These are phyloP conservation scores for Pentalonia nigronervosa DNA, from an alignment of 1,140 invertebrate species.

Conservation along the genomic window DNA sequence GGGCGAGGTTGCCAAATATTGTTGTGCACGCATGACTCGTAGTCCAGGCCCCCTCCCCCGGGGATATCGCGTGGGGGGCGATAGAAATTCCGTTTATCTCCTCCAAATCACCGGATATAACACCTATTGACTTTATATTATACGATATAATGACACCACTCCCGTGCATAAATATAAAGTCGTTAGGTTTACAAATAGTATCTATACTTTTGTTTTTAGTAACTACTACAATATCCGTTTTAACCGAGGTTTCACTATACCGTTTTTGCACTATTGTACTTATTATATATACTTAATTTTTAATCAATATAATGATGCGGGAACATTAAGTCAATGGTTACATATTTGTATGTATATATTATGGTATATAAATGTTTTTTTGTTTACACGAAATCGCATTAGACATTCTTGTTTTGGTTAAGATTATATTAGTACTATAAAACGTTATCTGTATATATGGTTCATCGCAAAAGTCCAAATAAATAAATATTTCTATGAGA, in stretches of 20 bases:
- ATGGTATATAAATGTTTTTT: background rate
- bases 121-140: background rate
- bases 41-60: background rate
- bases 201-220: background rate
- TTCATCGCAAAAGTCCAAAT: background rate
- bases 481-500: background rate
- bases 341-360: background rate
- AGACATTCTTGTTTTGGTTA: background rate
- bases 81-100: background rate
- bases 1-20: background rate
- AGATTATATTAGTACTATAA: background rate
- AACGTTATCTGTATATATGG: background rate
- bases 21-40: background rate
- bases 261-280: background rate
- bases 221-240: background rate
- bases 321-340: background rate
- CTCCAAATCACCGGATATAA: background rate
- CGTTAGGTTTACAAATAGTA: background rate
- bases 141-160: background rate
- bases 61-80: background rate
- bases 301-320: background rate
- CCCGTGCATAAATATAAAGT: background rate
- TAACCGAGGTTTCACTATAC: background rate
- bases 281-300: background rate
- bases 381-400: background rate